Conservation (phyloP, 2,113 vertebrate species). For the Oostethus manadensis region DNA sequence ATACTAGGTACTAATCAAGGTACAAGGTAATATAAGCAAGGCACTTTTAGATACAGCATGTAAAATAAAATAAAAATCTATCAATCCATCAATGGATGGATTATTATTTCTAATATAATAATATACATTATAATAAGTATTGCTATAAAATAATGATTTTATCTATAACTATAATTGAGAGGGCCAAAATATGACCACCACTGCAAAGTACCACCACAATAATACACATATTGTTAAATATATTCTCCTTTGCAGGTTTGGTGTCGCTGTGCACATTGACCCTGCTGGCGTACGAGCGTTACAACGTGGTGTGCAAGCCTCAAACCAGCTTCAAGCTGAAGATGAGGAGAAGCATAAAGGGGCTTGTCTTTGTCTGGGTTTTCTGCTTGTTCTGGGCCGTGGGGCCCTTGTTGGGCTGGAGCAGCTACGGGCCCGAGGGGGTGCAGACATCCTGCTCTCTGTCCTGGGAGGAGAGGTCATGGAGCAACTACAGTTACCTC, state of each 20-base stretch:
- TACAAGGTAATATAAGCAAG: too few species aligned
- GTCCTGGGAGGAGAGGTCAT: constrained; percentile 61
- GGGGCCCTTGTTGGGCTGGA: constrained; percentile 62
- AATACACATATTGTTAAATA: too few species aligned
- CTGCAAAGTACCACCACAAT: too few species aligned
- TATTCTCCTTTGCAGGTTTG: constrained; percentile 42
- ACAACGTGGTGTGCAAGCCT: constrained; percentile 63
- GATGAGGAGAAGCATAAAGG: constrained; percentile 44
- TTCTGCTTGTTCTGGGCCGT: constrained; percentile 69
- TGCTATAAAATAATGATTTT: too few species aligned
- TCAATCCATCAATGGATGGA: too few species aligned
- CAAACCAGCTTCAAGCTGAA: constrained; percentile 53
- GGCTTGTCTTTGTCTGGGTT: constrained; percentile 58
- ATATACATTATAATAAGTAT: too few species aligned
- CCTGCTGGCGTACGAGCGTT: constrained; percentile 65
- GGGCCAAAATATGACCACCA: too few species aligned
- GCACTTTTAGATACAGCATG: too few species aligned
- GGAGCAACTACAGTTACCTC: constrained; percentile 68
- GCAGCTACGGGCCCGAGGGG: constrained; percentile 61
- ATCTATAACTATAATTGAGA: too few species aligned
- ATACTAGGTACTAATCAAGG: too few species aligned
- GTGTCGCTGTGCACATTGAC: constrained; percentile 68
- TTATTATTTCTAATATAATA: too few species aligned
- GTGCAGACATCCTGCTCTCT: constrained; percentile 67
- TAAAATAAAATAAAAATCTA: too few species aligned